These are phyloP conservation scores for Excalfactoria chinensis DNA, from an alignment of 2,113 vertebrate species.

Conservation along the genomic window DNA sequence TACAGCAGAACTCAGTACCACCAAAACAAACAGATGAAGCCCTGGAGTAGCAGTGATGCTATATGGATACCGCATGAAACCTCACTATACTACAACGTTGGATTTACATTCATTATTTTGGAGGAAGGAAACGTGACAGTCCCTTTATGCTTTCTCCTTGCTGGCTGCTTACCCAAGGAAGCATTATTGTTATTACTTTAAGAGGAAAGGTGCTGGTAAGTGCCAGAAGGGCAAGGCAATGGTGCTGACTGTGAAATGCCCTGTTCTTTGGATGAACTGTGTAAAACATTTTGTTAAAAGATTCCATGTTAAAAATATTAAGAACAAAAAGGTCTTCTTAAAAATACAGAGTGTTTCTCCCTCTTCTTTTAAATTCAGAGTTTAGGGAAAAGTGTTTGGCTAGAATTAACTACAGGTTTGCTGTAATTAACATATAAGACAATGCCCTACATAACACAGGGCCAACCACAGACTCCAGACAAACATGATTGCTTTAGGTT, in stretches of 20 bases:
- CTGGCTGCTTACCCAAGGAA: slow-evolving; percentile 41
- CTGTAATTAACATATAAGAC: slow-evolving; percentile 49
- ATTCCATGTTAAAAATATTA: slow-evolving; percentile 76
- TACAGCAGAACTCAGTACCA: slow-evolving; percentile 22
- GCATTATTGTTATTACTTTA: slow-evolving; percentile 60
- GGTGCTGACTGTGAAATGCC: slow-evolving; percentile 64
- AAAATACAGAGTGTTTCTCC: slow-evolving; percentile 74
- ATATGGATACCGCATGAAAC: neutral
- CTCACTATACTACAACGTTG: neutral
- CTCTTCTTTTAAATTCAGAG: slow-evolving; percentile 72
- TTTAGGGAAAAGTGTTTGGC: slow-evolving; percentile 39
- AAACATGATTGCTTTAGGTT: slow-evolving; percentile 35
- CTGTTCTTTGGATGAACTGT: slow-evolving; percentile 77
- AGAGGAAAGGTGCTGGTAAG: slow-evolving; percentile 75
- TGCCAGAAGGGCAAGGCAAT: slow-evolving; percentile 78
- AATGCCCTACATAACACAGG: slow-evolving; percentile 64
- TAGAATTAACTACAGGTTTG: slow-evolving; percentile 63
- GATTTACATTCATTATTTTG: slow-evolving; percentile 52
- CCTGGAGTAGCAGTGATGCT: slow-evolving; percentile 46
- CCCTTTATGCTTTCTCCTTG: slow-evolving; percentile 21
- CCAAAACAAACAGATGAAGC: neutral
- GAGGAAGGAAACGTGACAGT: neutral
- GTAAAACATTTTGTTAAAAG: slow-evolving; percentile 77
- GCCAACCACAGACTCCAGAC: slow-evolving; percentile 57
- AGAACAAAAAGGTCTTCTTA: slow-evolving; percentile 71